A percentile compares a stretch with the other conserved stretches of the same genome.
Conservation (phyloP, 64 coral and sea anemone genomes). For the Orbicella faveolata region DNA sequence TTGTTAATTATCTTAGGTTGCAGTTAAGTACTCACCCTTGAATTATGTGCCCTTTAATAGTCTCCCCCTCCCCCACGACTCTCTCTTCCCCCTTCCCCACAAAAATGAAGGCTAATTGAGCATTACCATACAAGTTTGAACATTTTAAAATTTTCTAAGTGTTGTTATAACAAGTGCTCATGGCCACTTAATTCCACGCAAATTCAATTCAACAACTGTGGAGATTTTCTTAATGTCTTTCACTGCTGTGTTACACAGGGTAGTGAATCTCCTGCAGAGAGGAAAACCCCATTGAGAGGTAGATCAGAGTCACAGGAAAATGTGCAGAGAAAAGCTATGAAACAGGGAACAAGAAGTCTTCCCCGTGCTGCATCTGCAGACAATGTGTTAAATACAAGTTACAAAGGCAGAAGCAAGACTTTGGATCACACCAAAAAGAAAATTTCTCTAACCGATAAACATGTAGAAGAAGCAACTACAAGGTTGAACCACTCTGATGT, state of each 20-base stretch:
- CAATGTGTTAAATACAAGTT: background rate
- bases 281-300: background rate
- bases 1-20: too few species aligned
- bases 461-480: background rate
- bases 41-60: too few species aligned
- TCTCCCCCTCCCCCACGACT: too few species aligned
- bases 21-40: too few species aligned
- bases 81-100: too few species aligned
- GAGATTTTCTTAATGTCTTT: background rate
- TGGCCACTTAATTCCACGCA: too few species aligned
- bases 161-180: too few species aligned
- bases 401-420: background rate
- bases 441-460: background rate
- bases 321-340: background rate
- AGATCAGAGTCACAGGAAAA: conserved; percentile 1
- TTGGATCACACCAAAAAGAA: background rate
- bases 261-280: background rate
- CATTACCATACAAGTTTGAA: too few species aligned
- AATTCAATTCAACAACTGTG: too few species aligned
- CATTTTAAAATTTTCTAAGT: too few species aligned
- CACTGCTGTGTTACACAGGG: background rate
- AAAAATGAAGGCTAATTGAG: too few species aligned
- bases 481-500: background rate
- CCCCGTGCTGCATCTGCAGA: conserved; percentile 10
- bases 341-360: background rate